Evolutionary conservation across 2,113 vertebrate genomes (phyloP), one percentile per base, ranked within the genome.

Genomic region (Limnothrissa miodon): DNA sequence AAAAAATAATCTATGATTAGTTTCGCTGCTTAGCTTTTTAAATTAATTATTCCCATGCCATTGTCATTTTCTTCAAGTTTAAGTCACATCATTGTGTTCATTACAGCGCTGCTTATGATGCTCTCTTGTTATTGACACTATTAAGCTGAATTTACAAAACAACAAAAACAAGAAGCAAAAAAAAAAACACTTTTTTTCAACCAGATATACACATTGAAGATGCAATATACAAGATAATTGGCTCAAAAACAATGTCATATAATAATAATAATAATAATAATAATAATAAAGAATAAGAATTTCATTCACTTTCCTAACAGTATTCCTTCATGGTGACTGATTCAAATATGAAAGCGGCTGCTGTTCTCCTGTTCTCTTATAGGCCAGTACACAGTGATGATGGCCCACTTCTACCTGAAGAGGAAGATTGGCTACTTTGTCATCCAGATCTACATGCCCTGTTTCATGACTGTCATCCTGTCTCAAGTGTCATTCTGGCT

Each of bases 401-500:
- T 97, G 87, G 97, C 97, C 42, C 96, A 99, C 87, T 99, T 99
- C 91, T 96, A 97, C 89, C 93, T 99, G 92, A 98, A 99, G 93
- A 97, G 98, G 91, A 99, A 98, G 93, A 98, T 99, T 0, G 97
- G 97, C 17, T 99, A 99, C 93, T 99, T 99, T 51, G 96, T 99
- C 90, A 99, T 99, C 91, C 98, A 99, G 93, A 99, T 97, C 0
- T 99, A 99, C 91, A 97, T 99, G 91, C 98, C 98, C 39, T 99
- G 98, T 93, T 98, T 99, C 88, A 98, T 99, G 97, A 99, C 98
- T 0, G 98, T 99, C 82, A 98, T 99, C 86, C 92, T 99, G 89
- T 99, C 98, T 0, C 98, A 99, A 89, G 97, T 99, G 86, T 99
- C 98, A 0, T 99, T 99, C 86, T 99, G 98, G 98, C 94, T 99